A percentile compares a stretch with the other conserved stretches of the same genome.
Evolutionary conservation across 2,797 vertebrate genomes (phyloP).

Genomic region (Pristis pectinata): DNA sequence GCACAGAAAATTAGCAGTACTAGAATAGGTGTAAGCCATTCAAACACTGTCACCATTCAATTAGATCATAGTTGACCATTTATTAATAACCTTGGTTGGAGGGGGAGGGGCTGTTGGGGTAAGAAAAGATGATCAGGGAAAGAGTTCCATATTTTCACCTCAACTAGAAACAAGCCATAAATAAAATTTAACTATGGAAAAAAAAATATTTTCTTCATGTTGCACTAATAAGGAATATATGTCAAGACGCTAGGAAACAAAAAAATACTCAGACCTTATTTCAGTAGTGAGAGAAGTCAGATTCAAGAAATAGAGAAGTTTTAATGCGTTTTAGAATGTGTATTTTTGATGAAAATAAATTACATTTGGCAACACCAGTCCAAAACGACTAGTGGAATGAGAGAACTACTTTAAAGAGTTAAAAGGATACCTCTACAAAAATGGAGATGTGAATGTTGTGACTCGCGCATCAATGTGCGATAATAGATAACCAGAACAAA

Average conservation of each 20-base stretch:
- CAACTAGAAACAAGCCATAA: not conserved
- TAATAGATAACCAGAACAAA: not conserved
- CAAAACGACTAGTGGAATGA: not conserved
- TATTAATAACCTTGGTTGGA: too few species aligned
- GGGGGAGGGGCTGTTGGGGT: not conserved
- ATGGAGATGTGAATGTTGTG: not conserved
- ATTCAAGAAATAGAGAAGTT: not conserved
- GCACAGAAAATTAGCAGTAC: too few species aligned
- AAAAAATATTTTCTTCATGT: not conserved
- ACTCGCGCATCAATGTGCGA: not conserved
- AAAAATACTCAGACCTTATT: not conserved
- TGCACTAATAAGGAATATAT: not conserved
- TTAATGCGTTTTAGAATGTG: not conserved
- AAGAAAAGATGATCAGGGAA: not conserved
- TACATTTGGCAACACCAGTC: not conserved
- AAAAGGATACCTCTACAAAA: not conserved
- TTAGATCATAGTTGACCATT: not conserved
- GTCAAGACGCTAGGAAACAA: not conserved
- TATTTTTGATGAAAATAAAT: not conserved
- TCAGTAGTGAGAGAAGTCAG: not conserved
- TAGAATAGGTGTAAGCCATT: too few species aligned
- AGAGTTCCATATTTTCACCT: not conserved
- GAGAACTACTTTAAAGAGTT: not conserved
- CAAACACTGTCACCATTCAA: too few species aligned
- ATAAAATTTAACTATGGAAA: not conserved